Base-by-base conservation (phyloP, 2,797 vertebrate species). In the Eutrigla gurnardus region DNA sequence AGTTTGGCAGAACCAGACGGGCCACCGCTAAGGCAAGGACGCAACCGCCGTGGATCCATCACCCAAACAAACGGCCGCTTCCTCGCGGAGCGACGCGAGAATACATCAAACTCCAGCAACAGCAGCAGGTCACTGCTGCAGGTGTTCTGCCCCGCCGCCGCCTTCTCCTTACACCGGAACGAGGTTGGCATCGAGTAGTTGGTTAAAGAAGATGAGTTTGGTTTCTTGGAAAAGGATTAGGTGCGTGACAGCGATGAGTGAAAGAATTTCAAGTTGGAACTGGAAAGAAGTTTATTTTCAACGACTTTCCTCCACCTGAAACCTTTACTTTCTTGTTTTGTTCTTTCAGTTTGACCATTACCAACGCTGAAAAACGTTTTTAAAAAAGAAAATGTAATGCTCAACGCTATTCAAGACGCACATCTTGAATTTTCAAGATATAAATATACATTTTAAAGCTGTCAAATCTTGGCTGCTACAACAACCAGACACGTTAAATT, bases 61-160 rank as follows among this genome's bases (percentile, higher is more conserved):
- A 97, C 92, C 85, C 89, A 96, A 97, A 98, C 96, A 96, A 98
- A 98, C 95, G 91, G 95, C 93, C 93, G 75, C 92, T 95, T 96
- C 95, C 86, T 92, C 80, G 78, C 76, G 80, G 84, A 91, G 85
- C 90, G 94, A 95, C 93, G 94, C 88, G 86, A 84, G 71, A 89
- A 97, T 98, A 96, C 93, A 97, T 98, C 97, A 98, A 81, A 49
- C 87, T 93, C 55, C 67, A 49, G 36, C 74, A 54, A 25, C 62
- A 92, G 91, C 93, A 95, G 94, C 86, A 84, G 95, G 88, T 86
- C 87, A 77, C 60, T 60, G 82, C 79, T 80, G 78, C 91, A 88
- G 92, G 93, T 94, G 90, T 88, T 88, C 95, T 93, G 95, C 94
- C 94, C 25, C 94, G 91, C 89, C 87, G 72, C 89, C 85, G 82